Evolutionary conservation across 2,113 vertebrate species (phyloP).

Genomic region (Leptosomus discolor): DNA sequence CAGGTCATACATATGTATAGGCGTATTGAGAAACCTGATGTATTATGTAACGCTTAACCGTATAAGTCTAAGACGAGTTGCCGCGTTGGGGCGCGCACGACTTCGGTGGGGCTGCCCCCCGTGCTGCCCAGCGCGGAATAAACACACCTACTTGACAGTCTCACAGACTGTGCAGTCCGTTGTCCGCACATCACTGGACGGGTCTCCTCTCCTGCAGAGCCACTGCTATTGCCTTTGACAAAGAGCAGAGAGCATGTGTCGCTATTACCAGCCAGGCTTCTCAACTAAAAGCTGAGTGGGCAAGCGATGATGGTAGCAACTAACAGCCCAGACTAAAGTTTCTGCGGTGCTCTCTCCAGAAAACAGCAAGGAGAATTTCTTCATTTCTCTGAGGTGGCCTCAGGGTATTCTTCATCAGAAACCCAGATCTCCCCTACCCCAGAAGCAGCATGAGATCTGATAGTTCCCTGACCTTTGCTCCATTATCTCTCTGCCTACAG

Average conservation of each 20-base stretch:
- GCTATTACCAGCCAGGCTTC: neutral
- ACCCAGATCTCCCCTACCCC: neutral
- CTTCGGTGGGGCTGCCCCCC: too few relatives aligned
- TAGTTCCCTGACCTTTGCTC: neutral
- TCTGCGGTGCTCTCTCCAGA: neutral
- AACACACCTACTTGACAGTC: too few relatives aligned
- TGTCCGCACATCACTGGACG: too few relatives aligned
- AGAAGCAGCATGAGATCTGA: neutral
- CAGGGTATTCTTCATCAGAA: neutral
- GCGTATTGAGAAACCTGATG: too few relatives aligned
- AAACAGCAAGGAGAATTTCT: neutral
- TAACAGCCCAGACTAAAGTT: neutral
- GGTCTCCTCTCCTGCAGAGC: neutral
- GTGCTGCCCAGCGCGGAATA: too few relatives aligned
- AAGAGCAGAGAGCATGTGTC: neutral
- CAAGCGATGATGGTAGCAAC: neutral
- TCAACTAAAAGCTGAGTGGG: neutral
- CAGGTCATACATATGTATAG: too few relatives aligned
- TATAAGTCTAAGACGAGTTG: too few relatives aligned
- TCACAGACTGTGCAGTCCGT: too few relatives aligned
- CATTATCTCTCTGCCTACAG: neutral
- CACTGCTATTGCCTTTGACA: neutral
- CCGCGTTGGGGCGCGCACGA: too few relatives aligned
- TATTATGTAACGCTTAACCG: too few relatives aligned
- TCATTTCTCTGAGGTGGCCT: neutral